Conservation (phyloP, 2,797 vertebrate genomes). For the Onychomys leucogaster region DNA sequence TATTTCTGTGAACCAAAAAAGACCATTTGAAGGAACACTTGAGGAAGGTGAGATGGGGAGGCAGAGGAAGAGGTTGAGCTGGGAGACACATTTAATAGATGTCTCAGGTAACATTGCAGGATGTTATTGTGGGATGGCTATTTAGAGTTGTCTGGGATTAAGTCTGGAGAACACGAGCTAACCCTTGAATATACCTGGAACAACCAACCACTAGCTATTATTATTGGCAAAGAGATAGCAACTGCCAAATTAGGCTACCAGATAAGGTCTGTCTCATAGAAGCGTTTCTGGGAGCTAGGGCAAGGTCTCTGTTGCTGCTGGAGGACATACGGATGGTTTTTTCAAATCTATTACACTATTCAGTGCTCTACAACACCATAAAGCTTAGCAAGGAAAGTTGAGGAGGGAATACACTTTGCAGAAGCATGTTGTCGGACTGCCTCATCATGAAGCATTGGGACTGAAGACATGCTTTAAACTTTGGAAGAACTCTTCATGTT, state of each 20-base stretch:
- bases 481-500: background rate
- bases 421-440: background rate
- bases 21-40: background rate
- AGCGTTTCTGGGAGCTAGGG: background rate
- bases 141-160: background rate
- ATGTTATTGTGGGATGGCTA: background rate
- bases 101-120: background rate
- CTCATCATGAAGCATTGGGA: background rate
- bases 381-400: constrained; percentile 26
- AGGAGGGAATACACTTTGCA: background rate
- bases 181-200: background rate
- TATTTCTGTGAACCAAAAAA: background rate
- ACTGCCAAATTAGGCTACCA: background rate
- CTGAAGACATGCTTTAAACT: background rate
- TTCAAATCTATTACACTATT: background rate
- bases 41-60: background rate
- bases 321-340: background rate
- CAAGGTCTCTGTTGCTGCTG: background rate
- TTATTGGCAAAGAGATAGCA: background rate
- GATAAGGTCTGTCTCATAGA: background rate
- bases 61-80: background rate
- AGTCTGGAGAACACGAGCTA: background rate
- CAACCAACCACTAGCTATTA: background rate
- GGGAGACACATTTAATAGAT: background rate
- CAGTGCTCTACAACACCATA: background rate